phyloP scores from a whole-genome alignment of 2,888 invertebrate genomes.

The Gari tellinella region DNA sequence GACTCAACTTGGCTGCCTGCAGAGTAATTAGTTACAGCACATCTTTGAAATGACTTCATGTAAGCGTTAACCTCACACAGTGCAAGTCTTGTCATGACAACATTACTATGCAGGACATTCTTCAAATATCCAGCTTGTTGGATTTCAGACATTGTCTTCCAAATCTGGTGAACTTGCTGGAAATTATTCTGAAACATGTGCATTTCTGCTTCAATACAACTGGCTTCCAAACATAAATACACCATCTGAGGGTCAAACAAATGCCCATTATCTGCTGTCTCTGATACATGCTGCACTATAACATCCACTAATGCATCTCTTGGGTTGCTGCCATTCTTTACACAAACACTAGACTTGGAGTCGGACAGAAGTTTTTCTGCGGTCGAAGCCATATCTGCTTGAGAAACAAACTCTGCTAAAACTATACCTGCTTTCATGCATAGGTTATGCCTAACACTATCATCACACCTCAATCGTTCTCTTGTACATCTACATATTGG shows the following conservation, averaged over 20 bases:
- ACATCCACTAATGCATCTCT: too few relatives aligned
- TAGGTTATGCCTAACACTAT: slow-evolving; percentile 38
- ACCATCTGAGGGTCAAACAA: slow-evolving; percentile 38
- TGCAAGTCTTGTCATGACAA: slow-evolving; percentile 54
- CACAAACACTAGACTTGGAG: too few relatives aligned
- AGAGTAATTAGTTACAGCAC: not conserved
- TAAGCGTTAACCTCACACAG: slow-evolving; percentile 44
- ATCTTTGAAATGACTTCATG: slow-evolving; percentile 30
- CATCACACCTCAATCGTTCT: not conserved
- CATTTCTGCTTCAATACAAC: slow-evolving; percentile 45
- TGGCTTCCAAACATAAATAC: slow-evolving; percentile 43
- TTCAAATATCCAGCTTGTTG: slow-evolving; percentile 36
- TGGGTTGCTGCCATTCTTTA: too few relatives aligned
- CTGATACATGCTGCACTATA: too few relatives aligned
- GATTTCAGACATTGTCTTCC: slow-evolving; percentile 29
- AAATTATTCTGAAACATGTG: slow-evolving; percentile 42
- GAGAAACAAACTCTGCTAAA: slow-evolving; percentile 44
- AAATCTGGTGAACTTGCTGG: slow-evolving; percentile 40
- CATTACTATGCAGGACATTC: slow-evolving; percentile 53
- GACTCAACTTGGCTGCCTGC: not conserved
- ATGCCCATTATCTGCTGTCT: not conserved
- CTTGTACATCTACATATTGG: slow-evolving; percentile 49
- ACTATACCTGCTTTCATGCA: slow-evolving; percentile 49
- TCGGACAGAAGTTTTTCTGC: slow-evolving; percentile 29
- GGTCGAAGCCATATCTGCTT: slow-evolving; percentile 22